Base-by-base conservation (phyloP, 2,888 invertebrate species). In the Belgica antarctica region DNA sequence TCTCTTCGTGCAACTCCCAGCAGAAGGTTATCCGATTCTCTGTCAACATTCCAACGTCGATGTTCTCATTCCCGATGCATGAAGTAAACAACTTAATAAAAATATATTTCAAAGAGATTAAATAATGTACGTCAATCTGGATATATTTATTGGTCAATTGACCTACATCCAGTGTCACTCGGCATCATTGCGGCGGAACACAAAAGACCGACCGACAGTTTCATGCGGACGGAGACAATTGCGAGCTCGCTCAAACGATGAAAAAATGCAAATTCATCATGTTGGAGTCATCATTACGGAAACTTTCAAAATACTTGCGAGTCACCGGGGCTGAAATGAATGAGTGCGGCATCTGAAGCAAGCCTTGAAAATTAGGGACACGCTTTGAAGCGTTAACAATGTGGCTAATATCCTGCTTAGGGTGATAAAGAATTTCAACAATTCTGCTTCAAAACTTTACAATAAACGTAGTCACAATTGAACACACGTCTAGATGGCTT, bases 241-340 rank as follows among this genome's bases (percentile, higher is more conserved):
- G 12, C 12, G 12, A 41, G 10, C 41, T 41, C 15, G 12, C n/a
- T 41, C 41, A n/a, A n/a, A n/a, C 3, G 41, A 10, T 31, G 41
- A 41, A 31, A 22, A 7, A 52, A 62, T 41, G 63, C 41, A 63
- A 15, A 63, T 63, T 63, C 46, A 63, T 63, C 62, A 31, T 62
- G 62, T 31, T 34, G 34, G 34, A 34, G 34, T 34, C 34, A 34
- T 34, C 34, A 34, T n/a, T n/a, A n/a, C n/a, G n/a, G n/a, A n/a
- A n/a, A n/a, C n/a, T n/a, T n/a, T n/a, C n/a, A n/a, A n/a, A n/a
- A n/a, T n/a, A n/a, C n/a, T n/a, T n/a, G n/a, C n/a, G n/a, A n/a
- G n/a, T n/a, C n/a, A n/a, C n/a, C n/a, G n/a, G n/a, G n/a, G n/a
- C n/a, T n/a, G n/a, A n/a, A n/a, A n/a, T n/a, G n/a, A n/a, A n/a